Percentiles rank a stretch among this genome's conserved stretches.
Evolutionary conservation across 2,113 vertebrate genomes (phyloP).

Genomic region (Chaetops frenatus): DNA sequence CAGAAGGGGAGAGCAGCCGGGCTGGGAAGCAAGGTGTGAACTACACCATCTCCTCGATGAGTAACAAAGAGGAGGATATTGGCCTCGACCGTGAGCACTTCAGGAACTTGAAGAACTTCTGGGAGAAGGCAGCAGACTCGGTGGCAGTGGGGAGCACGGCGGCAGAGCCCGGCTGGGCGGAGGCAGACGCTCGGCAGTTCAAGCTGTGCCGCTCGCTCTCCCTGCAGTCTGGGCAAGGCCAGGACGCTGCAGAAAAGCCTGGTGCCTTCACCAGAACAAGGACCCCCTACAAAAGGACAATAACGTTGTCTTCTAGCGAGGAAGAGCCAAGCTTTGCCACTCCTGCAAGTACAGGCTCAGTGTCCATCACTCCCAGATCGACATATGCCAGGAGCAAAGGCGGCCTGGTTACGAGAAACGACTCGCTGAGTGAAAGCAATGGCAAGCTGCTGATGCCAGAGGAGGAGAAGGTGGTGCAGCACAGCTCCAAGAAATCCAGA

Average conservation of each 20-base stretch:
- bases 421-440: background rate
- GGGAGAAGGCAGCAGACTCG: conserved; percentile 63
- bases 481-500: conserved; percentile 55
- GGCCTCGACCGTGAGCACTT: conserved; percentile 46
- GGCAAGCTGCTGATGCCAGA: background rate
- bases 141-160: background rate
- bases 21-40: background rate
- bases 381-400: background rate
- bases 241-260: background rate
- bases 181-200: background rate
- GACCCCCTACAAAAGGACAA: conserved; percentile 42
- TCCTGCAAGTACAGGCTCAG: conserved; percentile 6
- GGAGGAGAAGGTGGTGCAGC: conserved; percentile 9
- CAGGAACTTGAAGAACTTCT: conserved; percentile 63
- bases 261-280: background rate
- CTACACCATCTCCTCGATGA: conserved; percentile 47
- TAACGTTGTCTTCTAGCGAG: conserved; percentile 54
- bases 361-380: background rate
- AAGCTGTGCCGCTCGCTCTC: background rate
- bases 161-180: background rate
- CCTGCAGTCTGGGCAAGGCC: background rate
- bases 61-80: conserved; percentile 42
- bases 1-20: background rate
- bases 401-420: background rate
- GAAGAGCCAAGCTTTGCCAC: conserved; percentile 36